Evolutionary conservation across 2,797 vertebrate species (phyloP).

Genomic region (Benthosema pterotum): DNA sequence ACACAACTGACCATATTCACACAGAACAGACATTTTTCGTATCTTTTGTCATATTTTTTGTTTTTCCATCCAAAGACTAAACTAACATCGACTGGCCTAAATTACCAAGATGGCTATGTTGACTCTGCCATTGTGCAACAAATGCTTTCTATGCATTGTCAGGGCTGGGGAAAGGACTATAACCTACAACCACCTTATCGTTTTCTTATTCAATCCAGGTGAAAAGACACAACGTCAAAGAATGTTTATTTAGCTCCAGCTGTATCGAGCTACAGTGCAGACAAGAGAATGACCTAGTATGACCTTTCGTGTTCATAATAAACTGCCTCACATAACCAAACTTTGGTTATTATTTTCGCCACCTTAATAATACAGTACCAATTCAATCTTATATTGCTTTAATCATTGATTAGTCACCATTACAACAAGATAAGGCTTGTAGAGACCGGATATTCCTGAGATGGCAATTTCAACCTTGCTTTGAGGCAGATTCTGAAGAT

Average conservation of each 20-base stretch:
- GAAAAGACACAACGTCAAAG: slow-evolving; percentile 16
- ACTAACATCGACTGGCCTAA: not conserved
- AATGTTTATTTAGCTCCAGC: slow-evolving; percentile 9
- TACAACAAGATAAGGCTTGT: no score
- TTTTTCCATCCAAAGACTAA: no score
- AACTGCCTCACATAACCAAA: no score
- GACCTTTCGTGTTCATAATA: not conserved
- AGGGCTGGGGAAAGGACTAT: not conserved
- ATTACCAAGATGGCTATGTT: not conserved
- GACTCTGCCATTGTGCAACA: not conserved
- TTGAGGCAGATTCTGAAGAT: no score
- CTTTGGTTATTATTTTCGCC: no score
- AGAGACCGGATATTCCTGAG: no score
- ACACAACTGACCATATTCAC: not conserved
- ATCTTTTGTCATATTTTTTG: no score
- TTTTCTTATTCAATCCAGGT: not conserved
- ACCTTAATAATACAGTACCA: no score
- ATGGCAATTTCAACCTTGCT: no score
- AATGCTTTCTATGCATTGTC: not conserved
- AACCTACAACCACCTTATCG: not conserved
- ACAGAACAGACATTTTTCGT: no score
- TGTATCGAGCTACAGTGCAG: slow-evolving; percentile 13
- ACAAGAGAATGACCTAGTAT: not conserved
- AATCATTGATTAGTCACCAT: no score
- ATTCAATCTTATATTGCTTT: no score